Base-by-base conservation (phyloP, 2,113 vertebrate species). In the Leptocoma aspasia region DNA sequence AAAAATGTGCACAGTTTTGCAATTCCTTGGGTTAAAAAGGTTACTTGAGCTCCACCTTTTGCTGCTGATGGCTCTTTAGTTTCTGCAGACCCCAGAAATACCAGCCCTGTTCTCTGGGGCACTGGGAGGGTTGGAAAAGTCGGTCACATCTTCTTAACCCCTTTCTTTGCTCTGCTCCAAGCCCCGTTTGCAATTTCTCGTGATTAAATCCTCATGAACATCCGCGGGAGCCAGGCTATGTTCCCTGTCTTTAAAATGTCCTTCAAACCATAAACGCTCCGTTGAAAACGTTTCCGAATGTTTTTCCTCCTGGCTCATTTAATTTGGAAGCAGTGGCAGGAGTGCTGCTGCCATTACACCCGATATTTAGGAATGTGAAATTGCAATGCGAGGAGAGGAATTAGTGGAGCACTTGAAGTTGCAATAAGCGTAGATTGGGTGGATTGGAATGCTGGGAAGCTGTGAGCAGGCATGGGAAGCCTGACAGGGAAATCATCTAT, bases 251-350 rank as follows among this genome's bases (percentile, higher is more conserved):
- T 89, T 77, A 47, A 93, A 93, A 81, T 10, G 92, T 28, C 94
- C 92, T 94, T 92, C 91, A 86, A 5, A 75, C 33, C 30, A 5
- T 1, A 16, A 90, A 61, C 0, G 7, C 45, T 54, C 3, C 9
- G 73, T 4, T 47, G 63, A 42, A 73, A 92, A 45, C 1, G 1
- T 49, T 71, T 39, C 26, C 1, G 13, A 52, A 26, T 33, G 17
- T 47, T 93, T 92, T 90, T 90, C 33, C 64, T 90, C 92, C 79
- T 63, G 92, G 64, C 75, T 91, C 92, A 61, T 91, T 95, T 59
- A 5, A 69, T 75, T 81, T n/a, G 39, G 89, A 52, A 26, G 86
- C 64, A 18, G 84, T 11, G 11, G 59, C 61, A 54, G 90, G 60
- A 84, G 66, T 35, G 2, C 81, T 49, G 85, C 83, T 89, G 16